Evolutionary conservation across 2,113 vertebrate genomes (phyloP).

Genomic region (Lepus americanus): DNA sequence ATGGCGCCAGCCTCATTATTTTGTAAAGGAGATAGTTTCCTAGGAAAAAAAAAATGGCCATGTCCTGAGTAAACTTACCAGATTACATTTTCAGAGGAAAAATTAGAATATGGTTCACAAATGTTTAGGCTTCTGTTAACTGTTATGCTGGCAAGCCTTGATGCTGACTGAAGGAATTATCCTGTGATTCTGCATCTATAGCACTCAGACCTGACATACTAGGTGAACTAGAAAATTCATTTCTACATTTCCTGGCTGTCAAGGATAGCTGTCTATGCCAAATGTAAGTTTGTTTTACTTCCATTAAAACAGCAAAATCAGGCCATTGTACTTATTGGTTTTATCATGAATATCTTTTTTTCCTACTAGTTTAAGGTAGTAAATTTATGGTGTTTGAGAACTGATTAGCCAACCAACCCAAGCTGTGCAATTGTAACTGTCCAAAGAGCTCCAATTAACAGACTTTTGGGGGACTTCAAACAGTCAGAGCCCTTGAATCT

Average conservation of each 20-base stretch:
- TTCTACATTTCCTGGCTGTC: background rate
- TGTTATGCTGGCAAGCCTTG: background rate
- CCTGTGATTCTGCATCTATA: background rate
- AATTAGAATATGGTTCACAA: background rate
- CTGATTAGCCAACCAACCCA: conserved; percentile 34
- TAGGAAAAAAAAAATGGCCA: background rate
- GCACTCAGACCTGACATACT: background rate
- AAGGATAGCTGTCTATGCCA: background rate
- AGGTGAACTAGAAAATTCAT: background rate
- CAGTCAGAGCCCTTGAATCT: conserved; percentile 72
- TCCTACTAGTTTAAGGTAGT: background rate
- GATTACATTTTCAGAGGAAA: background rate
- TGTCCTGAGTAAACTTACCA: background rate
- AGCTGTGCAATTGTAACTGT: conserved; percentile 58
- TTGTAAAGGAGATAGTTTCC: conserved; percentile 37
- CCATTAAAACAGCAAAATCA: conserved; percentile 2
- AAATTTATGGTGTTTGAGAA: conserved; percentile 54
- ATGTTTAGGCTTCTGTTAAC: background rate
- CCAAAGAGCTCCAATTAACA: conserved; percentile 70
- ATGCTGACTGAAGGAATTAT: background rate
- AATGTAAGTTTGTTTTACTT: conserved; percentile 25
- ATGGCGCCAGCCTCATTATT: background rate
- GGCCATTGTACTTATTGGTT: background rate
- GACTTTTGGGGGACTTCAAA: conserved; percentile 73
- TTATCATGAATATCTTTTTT: background rate